A percentile compares a stretch with the other conserved stretches of the same genome.
Evolutionary conservation across 2,888 invertebrate species (phyloP).

Genomic region (Rotaria macrura): DNA sequence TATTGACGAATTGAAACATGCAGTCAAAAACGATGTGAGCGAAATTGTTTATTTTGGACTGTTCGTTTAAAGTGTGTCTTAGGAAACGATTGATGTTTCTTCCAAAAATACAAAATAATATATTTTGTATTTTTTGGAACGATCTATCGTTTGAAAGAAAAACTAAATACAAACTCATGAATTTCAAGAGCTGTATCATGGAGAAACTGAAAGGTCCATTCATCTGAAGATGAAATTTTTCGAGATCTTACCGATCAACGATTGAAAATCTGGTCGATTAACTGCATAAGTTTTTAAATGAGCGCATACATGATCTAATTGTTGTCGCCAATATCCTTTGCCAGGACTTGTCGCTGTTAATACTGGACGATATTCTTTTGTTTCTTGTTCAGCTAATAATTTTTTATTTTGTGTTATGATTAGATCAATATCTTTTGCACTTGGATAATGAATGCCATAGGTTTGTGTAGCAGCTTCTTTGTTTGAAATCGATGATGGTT

Average conservation of each 20-base stretch:
- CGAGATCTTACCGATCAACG: conserved; percentile 41
- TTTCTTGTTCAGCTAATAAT: conserved; percentile 44
- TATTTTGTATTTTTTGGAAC: too few relatives aligned
- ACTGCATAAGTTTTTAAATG: conserved; percentile 49
- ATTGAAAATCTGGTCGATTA: conserved; percentile 47
- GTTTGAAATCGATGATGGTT: not conserved
- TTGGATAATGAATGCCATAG: conserved; percentile 49
- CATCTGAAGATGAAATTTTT: too few relatives aligned
- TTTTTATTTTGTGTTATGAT: conserved; percentile 42
- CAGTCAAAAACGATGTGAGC: too few relatives aligned
- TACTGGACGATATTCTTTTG: conserved; percentile 45
- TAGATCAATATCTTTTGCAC: conserved; percentile 41
- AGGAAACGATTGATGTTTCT: too few relatives aligned
- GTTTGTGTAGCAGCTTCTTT: conserved; percentile 43
- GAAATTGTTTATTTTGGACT: too few relatives aligned
- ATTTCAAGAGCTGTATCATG: too few relatives aligned
- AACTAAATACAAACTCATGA: too few relatives aligned
- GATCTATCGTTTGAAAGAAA: too few relatives aligned
- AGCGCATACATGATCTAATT: conserved; percentile 48
- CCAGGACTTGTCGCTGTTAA: conserved; percentile 49
- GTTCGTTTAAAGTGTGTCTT: too few relatives aligned
- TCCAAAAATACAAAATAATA: too few relatives aligned
- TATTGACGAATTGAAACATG: too few relatives aligned
- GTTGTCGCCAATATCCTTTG: conserved; percentile 50
- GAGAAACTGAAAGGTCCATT: too few relatives aligned